A percentile compares a stretch with the other conserved stretches of the same genome.
phyloP scores from a whole-genome alignment of 2,113 vertebrate species.

The Oryctolagus cuniculus region DNA sequence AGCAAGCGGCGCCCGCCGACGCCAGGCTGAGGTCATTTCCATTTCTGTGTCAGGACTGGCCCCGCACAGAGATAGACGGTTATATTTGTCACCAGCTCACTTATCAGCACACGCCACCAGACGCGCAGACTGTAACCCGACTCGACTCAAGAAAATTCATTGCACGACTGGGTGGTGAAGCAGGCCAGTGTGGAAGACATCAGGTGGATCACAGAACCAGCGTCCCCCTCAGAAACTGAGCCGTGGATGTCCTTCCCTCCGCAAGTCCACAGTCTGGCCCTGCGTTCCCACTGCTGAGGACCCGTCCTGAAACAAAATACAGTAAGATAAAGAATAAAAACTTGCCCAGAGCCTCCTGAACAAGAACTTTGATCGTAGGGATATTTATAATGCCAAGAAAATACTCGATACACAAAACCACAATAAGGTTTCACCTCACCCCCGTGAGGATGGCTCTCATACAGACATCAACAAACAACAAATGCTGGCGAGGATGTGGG shows the following conservation, averaged over 20 bases:
- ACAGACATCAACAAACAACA: too few relatives aligned
- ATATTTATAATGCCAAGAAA: background rate
- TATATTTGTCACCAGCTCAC: conserved; percentile 73
- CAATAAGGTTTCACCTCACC: too few relatives aligned
- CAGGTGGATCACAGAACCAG: background rate
- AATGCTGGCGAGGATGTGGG: too few relatives aligned
- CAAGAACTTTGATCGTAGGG: background rate
- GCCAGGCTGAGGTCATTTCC: conserved; percentile 64
- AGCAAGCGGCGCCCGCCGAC: background rate
- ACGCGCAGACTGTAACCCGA: conserved; percentile 49
- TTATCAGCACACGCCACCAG: conserved; percentile 60
- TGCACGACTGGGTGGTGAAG: conserved; percentile 50
- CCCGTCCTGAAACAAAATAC: background rate
- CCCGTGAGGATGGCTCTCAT: too few relatives aligned
- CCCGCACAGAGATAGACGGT: conserved; percentile 49
- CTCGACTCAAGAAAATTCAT: conserved; percentile 60
- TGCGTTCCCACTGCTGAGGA: background rate
- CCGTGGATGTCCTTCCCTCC: too few relatives aligned
- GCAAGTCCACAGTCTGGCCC: background rate
- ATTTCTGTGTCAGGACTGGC: conserved; percentile 58
- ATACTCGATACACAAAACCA: too few relatives aligned
- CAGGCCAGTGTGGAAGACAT: conserved; percentile 38
- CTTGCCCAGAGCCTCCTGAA: background rate
- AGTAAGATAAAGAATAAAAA: background rate
- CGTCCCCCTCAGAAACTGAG: background rate